Conservation (phyloP, 1,140 invertebrate genomes). For the Drosophila willistoni region DNA sequence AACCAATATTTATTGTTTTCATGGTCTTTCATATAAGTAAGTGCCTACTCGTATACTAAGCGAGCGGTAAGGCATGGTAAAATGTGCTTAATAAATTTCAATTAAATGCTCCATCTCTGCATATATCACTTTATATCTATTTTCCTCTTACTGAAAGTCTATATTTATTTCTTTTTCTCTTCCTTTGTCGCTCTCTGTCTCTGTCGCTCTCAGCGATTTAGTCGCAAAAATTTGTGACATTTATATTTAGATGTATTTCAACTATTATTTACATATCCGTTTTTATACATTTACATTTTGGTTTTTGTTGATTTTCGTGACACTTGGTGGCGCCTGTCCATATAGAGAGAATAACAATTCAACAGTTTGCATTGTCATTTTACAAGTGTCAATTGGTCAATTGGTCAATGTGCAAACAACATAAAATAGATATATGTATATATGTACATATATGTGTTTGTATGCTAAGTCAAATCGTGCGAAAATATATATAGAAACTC, state of each 20-base stretch:
- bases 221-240: constrained; percentile 23
- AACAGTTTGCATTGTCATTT: constrained; percentile 38
- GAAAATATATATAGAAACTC: background rate
- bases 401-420: background rate
- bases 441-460: background rate
- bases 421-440: background rate
- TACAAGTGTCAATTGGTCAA: constrained; percentile 9
- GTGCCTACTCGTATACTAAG: constrained; percentile 1
- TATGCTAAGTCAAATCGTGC: background rate
- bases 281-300: constrained; percentile 55
- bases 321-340: background rate
- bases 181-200: background rate
- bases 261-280: constrained; percentile 60
- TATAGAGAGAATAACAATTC: constrained; percentile 25
- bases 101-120: constrained; percentile 24
- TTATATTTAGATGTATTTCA: constrained; percentile 34
- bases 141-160: too few relatives aligned
- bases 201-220: background rate
- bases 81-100: constrained; percentile 56
- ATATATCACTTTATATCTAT: background rate
- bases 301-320: constrained; percentile 45
- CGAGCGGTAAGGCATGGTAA: too few relatives aligned
- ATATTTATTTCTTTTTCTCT: background rate
- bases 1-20: background rate
- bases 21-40: background rate